Evolutionary conservation across 2,797 vertebrate genomes (phyloP), one percentile per base, ranked within the genome.

Genomic region (Arnoldichthys spilopterus): DNA sequence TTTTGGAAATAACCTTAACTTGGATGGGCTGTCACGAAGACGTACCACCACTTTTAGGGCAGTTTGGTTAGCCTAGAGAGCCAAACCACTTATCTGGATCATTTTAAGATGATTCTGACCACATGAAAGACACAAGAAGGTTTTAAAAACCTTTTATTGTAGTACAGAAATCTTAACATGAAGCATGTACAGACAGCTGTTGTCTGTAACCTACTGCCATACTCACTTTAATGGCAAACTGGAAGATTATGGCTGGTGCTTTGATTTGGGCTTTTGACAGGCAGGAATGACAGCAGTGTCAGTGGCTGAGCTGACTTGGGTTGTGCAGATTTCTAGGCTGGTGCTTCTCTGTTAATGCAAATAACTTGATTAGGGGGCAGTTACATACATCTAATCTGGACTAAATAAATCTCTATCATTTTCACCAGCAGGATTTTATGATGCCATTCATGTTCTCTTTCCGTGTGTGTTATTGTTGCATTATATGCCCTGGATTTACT

Each of bases 21-120:
- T 37, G 37, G 61, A 16, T 13, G 30, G 47, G 58, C n/a, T 67
- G 70, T 73, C 77, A 74, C 22, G 40, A 66, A 66, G 69, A 49
- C 8, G 30, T 24, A 7, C 40, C 62, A 43, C 34, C 53, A 79
- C 71, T 70, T 1, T 16, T 20, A 32, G 40, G 66, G 26, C 68
- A 26, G 72, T 72, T 66, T 75, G 5, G 0, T 40, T 20, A 54
- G 22, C 30, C 43, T 43, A 53, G n/a, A 28, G 16, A 67, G 24
- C 63, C 68, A 13, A 53, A 26, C 37, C 8, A 45, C 63, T 43
- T 45, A 3, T 20, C 24, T 68, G 66, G 43, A 28, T 28, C 15
- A n/a, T 9, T 8, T 1, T 43, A 61, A 6, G 43, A 2, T 43
- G 20, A 7, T 16, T 6, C 18, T 3, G 1, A 15, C 37, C 1